These are phyloP conservation scores for Plectrocnemia conspersa DNA, from an alignment of 1,140 invertebrate genomes.

Conservation along the genomic window DNA sequence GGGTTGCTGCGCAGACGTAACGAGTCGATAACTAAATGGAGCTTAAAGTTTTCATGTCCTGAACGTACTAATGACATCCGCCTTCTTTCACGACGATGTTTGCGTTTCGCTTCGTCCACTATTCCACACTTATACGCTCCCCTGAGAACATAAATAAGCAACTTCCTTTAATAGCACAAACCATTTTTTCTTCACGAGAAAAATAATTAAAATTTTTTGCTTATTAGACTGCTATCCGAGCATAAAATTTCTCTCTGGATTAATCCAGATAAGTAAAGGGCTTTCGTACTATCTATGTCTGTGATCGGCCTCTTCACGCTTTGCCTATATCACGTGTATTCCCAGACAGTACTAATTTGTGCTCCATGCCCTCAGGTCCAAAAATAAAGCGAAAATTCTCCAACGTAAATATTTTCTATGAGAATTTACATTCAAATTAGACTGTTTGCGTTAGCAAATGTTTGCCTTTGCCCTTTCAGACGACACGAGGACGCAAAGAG, in stretches of 20 bases:
- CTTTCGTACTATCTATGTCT: constrained; percentile 22
- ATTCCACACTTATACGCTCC: constrained; percentile 13
- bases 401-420: constrained; percentile 13
- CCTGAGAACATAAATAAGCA: constrained; percentile 27
- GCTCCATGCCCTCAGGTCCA: constrained; percentile 1
- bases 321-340: background rate
- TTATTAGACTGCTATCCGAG: constrained; percentile 3
- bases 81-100: constrained; percentile 25
- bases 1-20: constrained; percentile 19
- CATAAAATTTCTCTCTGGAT: background rate
- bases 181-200: background rate
- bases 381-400: constrained; percentile 17
- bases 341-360: constrained; percentile 18
- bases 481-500: too few species aligned
- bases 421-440: constrained; percentile 22
- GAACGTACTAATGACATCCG: constrained; percentile 33
- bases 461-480: too few species aligned
- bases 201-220: constrained; percentile 12
- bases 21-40: constrained; percentile 34
- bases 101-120: constrained; percentile 19
- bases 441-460: too few species aligned
- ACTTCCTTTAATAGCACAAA: constrained; percentile 20
- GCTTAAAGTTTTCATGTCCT: constrained; percentile 27
- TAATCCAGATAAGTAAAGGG: background rate
- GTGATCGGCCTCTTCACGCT: constrained; percentile 19